Evolutionary conservation across 2,888 invertebrate genomes (phyloP), one percentile per base, ranked within the genome.

Genomic region (Amiota minor): DNA sequence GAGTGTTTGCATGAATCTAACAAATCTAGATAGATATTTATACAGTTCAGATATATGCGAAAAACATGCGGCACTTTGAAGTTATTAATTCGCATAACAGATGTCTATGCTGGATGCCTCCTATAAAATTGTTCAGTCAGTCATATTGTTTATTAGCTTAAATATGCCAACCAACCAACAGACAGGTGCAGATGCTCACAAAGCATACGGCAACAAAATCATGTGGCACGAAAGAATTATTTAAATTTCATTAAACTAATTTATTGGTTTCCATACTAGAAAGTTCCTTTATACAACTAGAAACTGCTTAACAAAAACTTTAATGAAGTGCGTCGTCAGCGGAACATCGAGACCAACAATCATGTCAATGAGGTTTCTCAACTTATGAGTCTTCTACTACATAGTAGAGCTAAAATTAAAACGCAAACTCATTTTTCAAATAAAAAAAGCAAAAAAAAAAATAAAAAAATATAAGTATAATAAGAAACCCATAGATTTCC

Each of bases 81-180:
- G 67, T 68, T 68, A 68, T 68, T 68, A 50, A 68, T 68, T 53
- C 67, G n/a, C 16, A n/a, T 23, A 53, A 53, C 67, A 68, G 20
- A 53, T 68, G 67, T 53, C 67, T 35, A 68, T 53, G 20, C 18
- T 59, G 16, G 18, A 23, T 68, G 18, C 23, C 47, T 20, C 23
- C 53, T n/a, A 68, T 68, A 68, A 68, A 53, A 23, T 20, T 50
- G 67, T 35, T 35, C 35, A 35, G 35, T 68, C 67, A 14, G 53
- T 16, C 50, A 10, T 23, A 35, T 47, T 68, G 53, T 53, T 68
- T 68, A 68, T 68, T 68, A 68, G 20, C 53, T 14, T 14, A 12
- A 10, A 50, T 14, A 50, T 20, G 46, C 20, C 20, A 16, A 67
- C 20, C 20, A 16, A 67, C n/a, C 20, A 35, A 35, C 67, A 23